Percentiles rank a stretch among this genome's conserved stretches.
phyloP scores from a whole-genome alignment of 2,797 vertebrate genomes.

The Parambassis ranga region DNA sequence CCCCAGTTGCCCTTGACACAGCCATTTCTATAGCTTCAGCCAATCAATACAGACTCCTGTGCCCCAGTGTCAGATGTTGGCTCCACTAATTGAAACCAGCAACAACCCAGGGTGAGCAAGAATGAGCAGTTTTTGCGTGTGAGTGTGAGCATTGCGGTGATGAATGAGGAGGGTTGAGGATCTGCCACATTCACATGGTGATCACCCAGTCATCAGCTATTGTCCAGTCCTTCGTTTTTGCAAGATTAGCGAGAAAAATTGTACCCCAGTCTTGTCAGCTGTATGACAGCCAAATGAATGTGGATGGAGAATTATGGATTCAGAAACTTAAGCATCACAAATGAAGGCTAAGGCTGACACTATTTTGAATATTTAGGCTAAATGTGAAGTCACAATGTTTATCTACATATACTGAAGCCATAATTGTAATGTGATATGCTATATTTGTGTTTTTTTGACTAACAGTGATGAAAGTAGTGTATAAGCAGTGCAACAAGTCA shows the following conservation, averaged over 20 bases:
- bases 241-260: constrained; percentile 38
- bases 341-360: neutral
- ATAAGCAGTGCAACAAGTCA: too few species aligned
- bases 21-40: constrained; percentile 62
- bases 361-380: neutral
- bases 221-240: constrained; percentile 36
- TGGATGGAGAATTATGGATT: constrained; percentile 2
- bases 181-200: constrained; percentile 62
- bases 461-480: too few species aligned
- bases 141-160: constrained; percentile 48
- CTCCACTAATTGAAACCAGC: constrained; percentile 71
- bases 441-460: too few species aligned
- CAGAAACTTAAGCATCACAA: neutral
- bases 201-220: constrained; percentile 43
- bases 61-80: constrained; percentile 69
- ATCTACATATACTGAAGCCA: too few species aligned
- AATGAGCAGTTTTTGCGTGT: constrained; percentile 27
- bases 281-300: constrained; percentile 23
- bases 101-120: constrained; percentile 45
- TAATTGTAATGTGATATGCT: too few species aligned
- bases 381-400: too few species aligned
- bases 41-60: constrained; percentile 70
- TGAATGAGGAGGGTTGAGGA: constrained; percentile 54
- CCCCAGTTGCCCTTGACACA: constrained; percentile 77
- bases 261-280: constrained; percentile 12